Percentiles rank a stretch among this genome's conserved stretches.
Conservation (phyloP, 2,797 vertebrate species). For the Pelochelys cantorii region DNA sequence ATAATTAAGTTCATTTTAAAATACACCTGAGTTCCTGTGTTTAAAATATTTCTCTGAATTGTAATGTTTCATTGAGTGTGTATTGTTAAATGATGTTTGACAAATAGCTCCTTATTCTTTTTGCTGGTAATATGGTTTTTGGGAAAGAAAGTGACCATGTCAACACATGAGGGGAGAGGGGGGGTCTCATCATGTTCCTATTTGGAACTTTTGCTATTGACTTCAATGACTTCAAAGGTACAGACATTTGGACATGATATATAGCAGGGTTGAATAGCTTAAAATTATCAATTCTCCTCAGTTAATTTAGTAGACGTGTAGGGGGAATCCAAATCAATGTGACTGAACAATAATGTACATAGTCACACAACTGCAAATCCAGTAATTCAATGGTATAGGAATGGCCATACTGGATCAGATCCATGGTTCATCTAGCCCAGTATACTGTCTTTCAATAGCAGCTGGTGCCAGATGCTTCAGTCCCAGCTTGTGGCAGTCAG, state of each 20-base stretch:
- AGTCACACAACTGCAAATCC: neutral
- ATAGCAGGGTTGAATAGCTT: neutral
- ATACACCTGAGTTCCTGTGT: constrained; percentile 55
- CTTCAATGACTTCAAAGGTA: neutral
- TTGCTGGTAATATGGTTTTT: constrained; percentile 34
- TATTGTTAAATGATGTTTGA: constrained; percentile 53
- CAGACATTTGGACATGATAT: rapidly evolving
- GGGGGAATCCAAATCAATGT: neutral
- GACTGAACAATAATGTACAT: neutral
- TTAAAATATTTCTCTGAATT: constrained; percentile 39
- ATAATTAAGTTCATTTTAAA: constrained; percentile 73
- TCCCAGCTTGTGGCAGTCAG: neutral
- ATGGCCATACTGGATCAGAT: neutral
- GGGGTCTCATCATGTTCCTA: constrained; percentile 16
- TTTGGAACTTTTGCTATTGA: neutral
- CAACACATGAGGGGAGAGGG: neutral
- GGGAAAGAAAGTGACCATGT: neutral
- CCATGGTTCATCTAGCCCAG: neutral
- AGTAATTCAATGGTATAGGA: constrained; percentile 6
- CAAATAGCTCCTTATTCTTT: constrained; percentile 36
- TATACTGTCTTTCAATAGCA: neutral
- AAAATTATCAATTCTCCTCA: neutral
- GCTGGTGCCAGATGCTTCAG: neutral
- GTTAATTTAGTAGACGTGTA: neutral
- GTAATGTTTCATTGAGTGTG: constrained; percentile 13